Evolutionary conservation across 2,888 invertebrate genomes (phyloP).

Genomic region (Thymelicus lineola): DNA sequence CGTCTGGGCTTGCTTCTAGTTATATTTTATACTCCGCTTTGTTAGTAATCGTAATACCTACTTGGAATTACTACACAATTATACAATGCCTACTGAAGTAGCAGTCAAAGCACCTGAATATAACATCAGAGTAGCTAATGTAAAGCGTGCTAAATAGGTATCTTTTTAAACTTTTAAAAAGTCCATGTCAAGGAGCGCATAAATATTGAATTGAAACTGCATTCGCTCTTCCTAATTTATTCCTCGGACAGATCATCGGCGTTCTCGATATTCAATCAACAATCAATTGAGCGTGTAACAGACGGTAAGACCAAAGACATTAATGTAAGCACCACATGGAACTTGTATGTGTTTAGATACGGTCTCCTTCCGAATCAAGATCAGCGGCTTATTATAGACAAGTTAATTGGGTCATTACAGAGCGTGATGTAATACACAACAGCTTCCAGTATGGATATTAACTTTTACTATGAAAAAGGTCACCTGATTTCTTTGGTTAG

Average conservation of each 20-base stretch:
- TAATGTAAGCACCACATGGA: slow-evolving; percentile 58
- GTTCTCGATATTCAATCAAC: slow-evolving; percentile 19
- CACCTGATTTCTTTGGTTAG: too few relatives aligned
- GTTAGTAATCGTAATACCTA: neutral
- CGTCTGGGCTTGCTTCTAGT: slow-evolving; percentile 69
- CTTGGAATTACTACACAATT: too few relatives aligned
- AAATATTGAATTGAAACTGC: neutral
- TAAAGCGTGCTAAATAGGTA: too few relatives aligned
- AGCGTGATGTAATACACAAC: slow-evolving; percentile 38
- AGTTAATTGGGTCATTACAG: slow-evolving; percentile 56
- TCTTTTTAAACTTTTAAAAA: too few relatives aligned
- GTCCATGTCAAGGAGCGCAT: neutral
- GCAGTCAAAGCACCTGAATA: neutral
- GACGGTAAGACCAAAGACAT: slow-evolving; percentile 39
- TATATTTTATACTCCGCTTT: neutral
- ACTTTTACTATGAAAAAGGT: too few relatives aligned
- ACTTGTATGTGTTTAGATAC: slow-evolving; percentile 43
- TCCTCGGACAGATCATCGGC: slow-evolving; percentile 6
- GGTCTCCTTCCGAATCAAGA: slow-evolving; percentile 60
- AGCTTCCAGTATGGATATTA: neutral
- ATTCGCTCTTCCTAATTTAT: neutral
- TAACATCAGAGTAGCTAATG: neutral
- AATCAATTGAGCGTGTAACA: slow-evolving; percentile 24
- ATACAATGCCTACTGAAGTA: too few relatives aligned
- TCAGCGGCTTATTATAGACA: slow-evolving; percentile 52